Base-by-base conservation (phyloP, 2,888 invertebrate species). In the Caenorhabditis sp. region DNA sequence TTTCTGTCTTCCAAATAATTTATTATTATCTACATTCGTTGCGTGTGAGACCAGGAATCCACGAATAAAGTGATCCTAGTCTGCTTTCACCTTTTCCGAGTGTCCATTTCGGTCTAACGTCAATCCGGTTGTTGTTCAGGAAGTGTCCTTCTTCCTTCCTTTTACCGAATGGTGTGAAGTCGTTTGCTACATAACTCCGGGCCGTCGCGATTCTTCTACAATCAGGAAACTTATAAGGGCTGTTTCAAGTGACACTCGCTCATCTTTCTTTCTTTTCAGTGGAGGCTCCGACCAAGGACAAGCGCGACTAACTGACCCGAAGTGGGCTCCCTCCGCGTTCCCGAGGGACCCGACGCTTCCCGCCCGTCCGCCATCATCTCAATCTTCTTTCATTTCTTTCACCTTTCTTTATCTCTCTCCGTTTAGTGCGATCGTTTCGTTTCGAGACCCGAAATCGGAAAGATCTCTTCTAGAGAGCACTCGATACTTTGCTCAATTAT, bases 401-500 rank as follows among this genome's bases (percentile, higher is more conserved):
- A 30, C 39, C 22, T 35, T 56, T 58, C 58, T 30, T 37, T 17
- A 30, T 39, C 20, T 24, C 27, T 46, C 11, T 27, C n/a, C n/a
- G n/a, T 70, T 59, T 70, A 70, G 70, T 70, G 52, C 70, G 70
- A 70, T 70, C 70, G 37, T 70, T 70, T 70, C 70, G 59, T 59
- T 70, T 70, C 70, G 70, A 59, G 46, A 70, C 59, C 26, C 70
- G 70, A 70, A 70, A 50, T 70, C 70, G 70, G 59, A 70, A 70
- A 50, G 70, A 61, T 70, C 70, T 70, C 70, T 59, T 70, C 22
- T 70, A 70, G 70, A 70, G 70, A 70, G 59, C 65, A 37, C 24
- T 39, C 55, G 65, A 56, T 56, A 48, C 53, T 55, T 65, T 43
- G 53, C 52, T 63, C 56, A 56, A 43, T 30, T n/a, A n/a, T n/a